These are phyloP conservation scores for Agrochola lota DNA, from an alignment of 2,888 invertebrate genomes.

Conservation along the genomic window DNA sequence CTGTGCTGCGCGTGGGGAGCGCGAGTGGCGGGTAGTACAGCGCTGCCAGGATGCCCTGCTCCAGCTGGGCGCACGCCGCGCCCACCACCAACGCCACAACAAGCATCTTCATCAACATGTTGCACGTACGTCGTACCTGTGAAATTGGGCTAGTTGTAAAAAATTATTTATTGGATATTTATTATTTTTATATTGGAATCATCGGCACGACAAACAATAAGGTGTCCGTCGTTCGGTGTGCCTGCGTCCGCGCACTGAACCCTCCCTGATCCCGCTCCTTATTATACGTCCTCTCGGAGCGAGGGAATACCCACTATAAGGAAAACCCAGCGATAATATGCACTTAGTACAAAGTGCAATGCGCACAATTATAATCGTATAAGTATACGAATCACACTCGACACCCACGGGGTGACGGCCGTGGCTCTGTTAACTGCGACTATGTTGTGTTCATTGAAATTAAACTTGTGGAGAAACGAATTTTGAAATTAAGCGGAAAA, in stretches of 20 bases:
- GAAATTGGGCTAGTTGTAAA: background rate
- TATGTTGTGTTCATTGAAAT: conserved; percentile 26
- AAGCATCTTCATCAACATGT: conserved; percentile 32
- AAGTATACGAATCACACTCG: conserved; percentile 15
- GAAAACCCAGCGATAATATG: conserved; percentile 23
- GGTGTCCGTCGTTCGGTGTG: background rate
- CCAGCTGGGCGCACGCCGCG: conserved; percentile 56
- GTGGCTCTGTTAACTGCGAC: background rate
- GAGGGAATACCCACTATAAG: conserved; percentile 46
- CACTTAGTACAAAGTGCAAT: conserved; percentile 16
- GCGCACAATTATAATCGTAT: background rate
- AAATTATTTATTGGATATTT: no score
- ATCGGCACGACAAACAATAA: background rate
- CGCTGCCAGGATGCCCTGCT: conserved; percentile 60
- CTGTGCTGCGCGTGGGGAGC: background rate
- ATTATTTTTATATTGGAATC: background rate
- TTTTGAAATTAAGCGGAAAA: conserved; percentile 23
- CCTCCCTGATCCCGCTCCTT: background rate
- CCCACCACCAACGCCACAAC: conserved; percentile 19
- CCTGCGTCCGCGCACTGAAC: background rate
- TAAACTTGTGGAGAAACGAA: conserved; percentile 35
- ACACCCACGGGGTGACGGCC: background rate
- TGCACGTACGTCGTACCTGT: background rate
- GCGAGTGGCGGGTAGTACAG: conserved; percentile 56
- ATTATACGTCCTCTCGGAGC: conserved; percentile 6